phyloP scores from a whole-genome alignment of 2,797 vertebrate genomes.

The Schizopygopsis pylzovi region DNA sequence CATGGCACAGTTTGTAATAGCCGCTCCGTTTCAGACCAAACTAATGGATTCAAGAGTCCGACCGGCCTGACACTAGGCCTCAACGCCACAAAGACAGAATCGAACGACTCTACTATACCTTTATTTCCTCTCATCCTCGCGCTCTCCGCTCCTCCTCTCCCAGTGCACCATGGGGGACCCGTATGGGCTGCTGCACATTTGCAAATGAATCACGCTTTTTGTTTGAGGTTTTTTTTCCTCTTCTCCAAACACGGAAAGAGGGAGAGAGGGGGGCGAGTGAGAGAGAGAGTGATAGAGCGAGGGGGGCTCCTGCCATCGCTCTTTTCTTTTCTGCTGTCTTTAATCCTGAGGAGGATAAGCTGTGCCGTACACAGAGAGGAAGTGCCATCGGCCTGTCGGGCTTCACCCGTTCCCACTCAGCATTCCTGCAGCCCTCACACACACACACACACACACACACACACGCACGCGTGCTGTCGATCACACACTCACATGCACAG shows the following conservation, averaged over 20 bases:
- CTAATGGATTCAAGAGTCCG: constrained; percentile 57
- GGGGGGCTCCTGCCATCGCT: constrained; percentile 73
- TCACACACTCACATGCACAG: constrained; percentile 32
- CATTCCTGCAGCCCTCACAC: constrained; percentile 71
- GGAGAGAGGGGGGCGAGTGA: constrained; percentile 53
- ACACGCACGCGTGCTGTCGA: constrained; percentile 26
- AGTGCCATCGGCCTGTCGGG: constrained; percentile 77
- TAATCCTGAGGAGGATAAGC: constrained; percentile 83
- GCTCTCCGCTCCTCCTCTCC: constrained; percentile 61
- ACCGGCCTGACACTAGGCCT: constrained; percentile 37
- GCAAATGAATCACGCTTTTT: constrained; percentile 84
- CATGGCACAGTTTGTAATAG: constrained; percentile 48
- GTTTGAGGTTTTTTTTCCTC: constrained; percentile 63
- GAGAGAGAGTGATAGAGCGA: constrained; percentile 35
- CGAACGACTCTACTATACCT: constrained; percentile 39
- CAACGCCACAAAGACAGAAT: constrained; percentile 36
- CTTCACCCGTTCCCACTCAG: constrained; percentile 71
- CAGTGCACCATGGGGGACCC: constrained; percentile 68
- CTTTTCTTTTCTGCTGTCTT: constrained; percentile 76
- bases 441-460: constrained; percentile 44
- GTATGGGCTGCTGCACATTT: constrained; percentile 78
- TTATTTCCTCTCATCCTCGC: constrained; percentile 54
- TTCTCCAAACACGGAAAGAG: constrained; percentile 58
- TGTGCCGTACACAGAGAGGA: constrained; percentile 81
- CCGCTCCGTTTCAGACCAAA: constrained; percentile 56